These are phyloP conservation scores for Zaprionus nigranus DNA, from an alignment of 1,140 invertebrate genomes.

Conservation along the genomic window DNA sequence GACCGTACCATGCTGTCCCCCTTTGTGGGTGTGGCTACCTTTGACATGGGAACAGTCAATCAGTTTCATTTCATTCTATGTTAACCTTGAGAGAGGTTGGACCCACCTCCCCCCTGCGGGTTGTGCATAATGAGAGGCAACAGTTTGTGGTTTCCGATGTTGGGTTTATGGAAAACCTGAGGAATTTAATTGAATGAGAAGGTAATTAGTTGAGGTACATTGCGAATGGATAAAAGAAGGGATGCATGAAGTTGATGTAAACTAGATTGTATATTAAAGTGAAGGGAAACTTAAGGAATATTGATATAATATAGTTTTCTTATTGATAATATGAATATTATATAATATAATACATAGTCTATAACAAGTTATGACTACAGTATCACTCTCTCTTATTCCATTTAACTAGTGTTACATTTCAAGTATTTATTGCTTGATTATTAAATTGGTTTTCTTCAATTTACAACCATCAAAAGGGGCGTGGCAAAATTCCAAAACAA, in stretches of 20 bases:
- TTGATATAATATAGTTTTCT: too few species aligned
- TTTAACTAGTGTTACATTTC: too few species aligned
- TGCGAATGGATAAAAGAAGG: not conserved
- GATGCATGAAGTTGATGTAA: not conserved
- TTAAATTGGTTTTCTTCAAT: too few species aligned
- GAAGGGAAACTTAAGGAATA: too few species aligned
- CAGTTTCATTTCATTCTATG: conserved; percentile 31
- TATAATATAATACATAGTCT: too few species aligned
- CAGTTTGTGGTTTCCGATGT: conserved; percentile 53
- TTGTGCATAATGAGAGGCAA: conserved; percentile 51
- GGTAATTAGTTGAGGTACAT: not conserved
- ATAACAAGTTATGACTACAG: too few species aligned
- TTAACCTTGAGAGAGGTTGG: not conserved
- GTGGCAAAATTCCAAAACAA: too few species aligned
- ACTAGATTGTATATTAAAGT: not conserved
- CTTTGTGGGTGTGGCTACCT: conserved; percentile 23
- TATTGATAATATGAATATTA: too few species aligned
- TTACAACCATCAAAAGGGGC: too few species aligned
- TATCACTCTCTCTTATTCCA: too few species aligned
- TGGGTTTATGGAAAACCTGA: conserved; percentile 16
- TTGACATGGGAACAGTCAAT: conserved; percentile 67
- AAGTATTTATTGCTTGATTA: too few species aligned
- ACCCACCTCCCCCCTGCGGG: not conserved
- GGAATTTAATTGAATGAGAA: conserved; percentile 20
- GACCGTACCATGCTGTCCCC: conserved; percentile 26